A percentile compares a stretch with the other conserved stretches of the same genome.
Evolutionary conservation across 2,888 invertebrate species (phyloP).

Genomic region (Pteria penguin): DNA sequence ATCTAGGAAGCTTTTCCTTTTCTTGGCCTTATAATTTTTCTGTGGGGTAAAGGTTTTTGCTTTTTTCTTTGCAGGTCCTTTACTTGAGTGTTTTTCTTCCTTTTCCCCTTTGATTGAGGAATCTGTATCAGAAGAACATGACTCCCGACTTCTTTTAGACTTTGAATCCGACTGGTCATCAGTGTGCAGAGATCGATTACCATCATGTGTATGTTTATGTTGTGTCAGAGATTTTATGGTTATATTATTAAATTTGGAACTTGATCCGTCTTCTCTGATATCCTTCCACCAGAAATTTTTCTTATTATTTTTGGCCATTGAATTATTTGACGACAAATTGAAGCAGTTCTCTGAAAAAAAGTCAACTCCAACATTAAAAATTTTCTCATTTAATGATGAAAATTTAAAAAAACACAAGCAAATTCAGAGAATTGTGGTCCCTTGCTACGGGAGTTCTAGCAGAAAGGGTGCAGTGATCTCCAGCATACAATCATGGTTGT

Average conservation of each 20-base stretch:
- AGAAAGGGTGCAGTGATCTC: too few relatives aligned
- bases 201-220: background rate
- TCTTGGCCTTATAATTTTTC: background rate
- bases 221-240: background rate
- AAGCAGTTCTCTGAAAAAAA: too few relatives aligned
- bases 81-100: background rate
- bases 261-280: background rate
- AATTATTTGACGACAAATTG: too few relatives aligned
- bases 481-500: too few relatives aligned
- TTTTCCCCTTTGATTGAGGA: background rate
- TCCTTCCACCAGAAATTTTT: background rate
- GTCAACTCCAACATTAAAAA: too few relatives aligned
- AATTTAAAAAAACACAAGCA: too few relatives aligned
- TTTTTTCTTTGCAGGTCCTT: background rate
- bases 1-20: background rate
- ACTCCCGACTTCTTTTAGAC: background rate
- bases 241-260: background rate
- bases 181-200: too few relatives aligned
- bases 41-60: background rate
- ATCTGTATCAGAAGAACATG: background rate
- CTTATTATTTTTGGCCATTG: background rate
- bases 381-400: too few relatives aligned
- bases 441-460: too few relatives aligned
- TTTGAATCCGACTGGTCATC: background rate
- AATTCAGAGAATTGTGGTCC: too few relatives aligned